Percentiles rank a stretch among this genome's conserved stretches.
These are phyloP conservation scores for Lamprotornis superbus DNA, from an alignment of 2,113 vertebrate species.

Conservation along the genomic window DNA sequence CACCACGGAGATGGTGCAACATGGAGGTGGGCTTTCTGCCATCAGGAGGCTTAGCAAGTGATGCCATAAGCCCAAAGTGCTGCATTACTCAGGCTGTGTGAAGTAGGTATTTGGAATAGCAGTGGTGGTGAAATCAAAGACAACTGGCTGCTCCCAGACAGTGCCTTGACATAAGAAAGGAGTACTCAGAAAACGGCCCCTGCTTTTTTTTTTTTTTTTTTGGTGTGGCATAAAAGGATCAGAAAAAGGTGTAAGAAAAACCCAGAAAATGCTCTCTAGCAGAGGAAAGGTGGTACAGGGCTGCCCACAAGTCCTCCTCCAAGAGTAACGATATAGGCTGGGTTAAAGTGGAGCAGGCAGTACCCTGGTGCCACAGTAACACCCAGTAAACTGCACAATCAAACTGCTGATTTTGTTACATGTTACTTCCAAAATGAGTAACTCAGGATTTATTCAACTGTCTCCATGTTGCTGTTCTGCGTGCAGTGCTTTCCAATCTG, in stretches of 20 bases:
- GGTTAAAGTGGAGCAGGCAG: fast-evolving
- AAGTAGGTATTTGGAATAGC: background rate
- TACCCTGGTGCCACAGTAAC: background rate
- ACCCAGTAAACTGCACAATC: background rate
- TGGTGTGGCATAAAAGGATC: background rate
- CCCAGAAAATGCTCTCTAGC: background rate
- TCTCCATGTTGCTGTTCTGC: background rate
- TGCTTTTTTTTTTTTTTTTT: background rate
- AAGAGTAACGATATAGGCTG: background rate
- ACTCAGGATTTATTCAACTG: background rate
- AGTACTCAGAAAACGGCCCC: background rate
- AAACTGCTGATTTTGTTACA: background rate
- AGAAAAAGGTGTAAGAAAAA: background rate
- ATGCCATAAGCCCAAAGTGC: background rate
- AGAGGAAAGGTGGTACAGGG: background rate
- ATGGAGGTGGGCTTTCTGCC: background rate
- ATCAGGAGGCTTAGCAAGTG: background rate
- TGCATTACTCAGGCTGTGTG: background rate
- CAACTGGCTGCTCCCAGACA: background rate
- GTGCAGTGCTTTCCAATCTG: background rate
- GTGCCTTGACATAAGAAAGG: background rate
- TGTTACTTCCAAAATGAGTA: background rate
- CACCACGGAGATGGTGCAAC: background rate
- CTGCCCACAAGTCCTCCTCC: background rate
- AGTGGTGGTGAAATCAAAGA: background rate